Conservation (phyloP, 2,797 vertebrate genomes). For the Cygnus olor region DNA sequence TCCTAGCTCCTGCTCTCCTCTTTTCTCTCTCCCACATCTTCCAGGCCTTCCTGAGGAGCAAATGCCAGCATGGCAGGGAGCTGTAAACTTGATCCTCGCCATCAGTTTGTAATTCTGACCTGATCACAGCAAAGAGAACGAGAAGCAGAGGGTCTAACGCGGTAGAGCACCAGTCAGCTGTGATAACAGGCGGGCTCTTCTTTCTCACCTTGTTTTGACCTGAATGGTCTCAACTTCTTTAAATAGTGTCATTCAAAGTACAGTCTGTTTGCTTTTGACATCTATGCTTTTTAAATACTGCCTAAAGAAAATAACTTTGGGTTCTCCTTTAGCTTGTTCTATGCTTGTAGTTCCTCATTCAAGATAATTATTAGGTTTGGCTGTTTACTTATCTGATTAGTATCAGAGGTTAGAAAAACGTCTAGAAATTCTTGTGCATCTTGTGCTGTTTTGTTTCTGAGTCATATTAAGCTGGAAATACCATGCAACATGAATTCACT, state of each 20-base stretch:
- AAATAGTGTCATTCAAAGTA: neutral
- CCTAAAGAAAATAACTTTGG: slow-evolving; percentile 29
- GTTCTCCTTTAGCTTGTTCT: neutral
- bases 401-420: slow-evolving; percentile 21
- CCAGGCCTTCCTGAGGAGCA: neutral
- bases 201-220: slow-evolving; percentile 49
- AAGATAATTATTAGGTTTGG: slow-evolving; percentile 34
- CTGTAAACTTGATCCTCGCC: slow-evolving; percentile 40
- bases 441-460: neutral
- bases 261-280: neutral
- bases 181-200: neutral
- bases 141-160: neutral
- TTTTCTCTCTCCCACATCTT: neutral
- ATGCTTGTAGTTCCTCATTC: neutral
- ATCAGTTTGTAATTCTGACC: neutral
- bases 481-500: neutral
- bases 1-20: neutral
- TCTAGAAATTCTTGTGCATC: slow-evolving; percentile 19
- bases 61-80: neutral
- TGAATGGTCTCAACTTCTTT: neutral
- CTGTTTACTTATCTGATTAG: slow-evolving; percentile 9
- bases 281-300: neutral
- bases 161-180: slow-evolving; percentile 24
- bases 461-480: neutral
- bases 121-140: neutral